A percentile compares a stretch with the other conserved stretches of the same genome.
Evolutionary conservation across 1,140 invertebrate species (phyloP).

Genomic region (Sitophilus oryzae): DNA sequence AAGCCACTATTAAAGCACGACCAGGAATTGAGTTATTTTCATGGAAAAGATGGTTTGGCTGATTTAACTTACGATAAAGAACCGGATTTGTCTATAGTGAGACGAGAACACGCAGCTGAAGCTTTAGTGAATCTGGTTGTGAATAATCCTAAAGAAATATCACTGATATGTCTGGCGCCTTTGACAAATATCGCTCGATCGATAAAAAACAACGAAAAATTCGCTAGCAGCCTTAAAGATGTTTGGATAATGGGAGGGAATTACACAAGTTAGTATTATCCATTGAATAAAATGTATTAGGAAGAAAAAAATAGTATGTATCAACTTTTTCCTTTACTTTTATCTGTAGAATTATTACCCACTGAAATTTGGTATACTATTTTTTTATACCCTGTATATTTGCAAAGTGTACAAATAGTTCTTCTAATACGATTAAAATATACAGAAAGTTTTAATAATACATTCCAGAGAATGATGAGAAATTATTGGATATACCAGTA

Average conservation of each 20-base stretch:
- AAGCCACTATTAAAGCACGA: slow-evolving; percentile 46
- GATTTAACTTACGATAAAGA: slow-evolving; percentile 40
- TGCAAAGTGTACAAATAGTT: too few relatives aligned
- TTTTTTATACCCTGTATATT: not conserved
- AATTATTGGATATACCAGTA: slow-evolving; percentile 31
- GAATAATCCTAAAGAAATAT: slow-evolving; percentile 46
- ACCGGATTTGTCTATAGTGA: slow-evolving; percentile 27
- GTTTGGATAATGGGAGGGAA: slow-evolving; percentile 76
- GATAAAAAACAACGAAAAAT: slow-evolving; percentile 58
- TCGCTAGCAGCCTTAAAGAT: slow-evolving; percentile 55
- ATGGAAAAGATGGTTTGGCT: slow-evolving; percentile 64
- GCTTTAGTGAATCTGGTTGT: slow-evolving; percentile 26
- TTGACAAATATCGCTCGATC: slow-evolving; percentile 73
- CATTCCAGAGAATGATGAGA: not conserved
- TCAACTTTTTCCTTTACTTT: too few relatives aligned
- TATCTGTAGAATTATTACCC: too few relatives aligned
- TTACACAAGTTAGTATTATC: slow-evolving; percentile 49
- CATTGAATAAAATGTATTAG: too few relatives aligned
- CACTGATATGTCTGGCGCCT: slow-evolving; percentile 62
- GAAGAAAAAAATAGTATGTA: too few relatives aligned
- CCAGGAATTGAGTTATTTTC: slow-evolving; percentile 39
- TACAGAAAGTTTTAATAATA: not conserved
- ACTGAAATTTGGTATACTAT: not conserved
- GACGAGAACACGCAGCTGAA: slow-evolving; percentile 20
- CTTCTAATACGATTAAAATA: too few relatives aligned